Conservation (phyloP, 2,888 invertebrate species). For the Suillia variegata region DNA sequence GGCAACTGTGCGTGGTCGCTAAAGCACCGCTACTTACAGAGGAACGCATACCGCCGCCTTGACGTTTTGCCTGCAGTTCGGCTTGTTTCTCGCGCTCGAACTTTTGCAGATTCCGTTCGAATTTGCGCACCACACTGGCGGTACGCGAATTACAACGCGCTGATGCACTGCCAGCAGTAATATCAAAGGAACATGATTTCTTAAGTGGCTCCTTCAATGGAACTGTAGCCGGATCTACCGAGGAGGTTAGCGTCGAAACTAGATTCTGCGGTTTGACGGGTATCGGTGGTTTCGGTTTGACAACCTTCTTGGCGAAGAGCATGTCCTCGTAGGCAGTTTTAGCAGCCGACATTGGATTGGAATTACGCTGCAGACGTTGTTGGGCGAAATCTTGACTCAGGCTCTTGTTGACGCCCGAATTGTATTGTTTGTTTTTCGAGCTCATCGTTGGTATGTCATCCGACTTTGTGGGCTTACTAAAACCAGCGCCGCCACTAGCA, state of each 20-base stretch:
- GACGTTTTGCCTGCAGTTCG: conserved; percentile 30
- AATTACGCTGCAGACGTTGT: conserved; percentile 52
- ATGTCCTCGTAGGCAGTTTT: conserved; percentile 34
- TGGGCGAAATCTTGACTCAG: conserved; percentile 60
- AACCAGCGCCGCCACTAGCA: conserved; percentile 10
- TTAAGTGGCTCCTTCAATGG: conserved; percentile 33
- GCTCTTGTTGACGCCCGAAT: conserved; percentile 57
- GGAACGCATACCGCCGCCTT: conserved; percentile 55
- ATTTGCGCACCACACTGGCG: conserved; percentile 58
- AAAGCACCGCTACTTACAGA: conserved; percentile 57
- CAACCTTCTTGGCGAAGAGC: conserved; percentile 47
- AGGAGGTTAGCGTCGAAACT: conserved; percentile 45
- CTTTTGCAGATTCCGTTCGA: conserved; percentile 67
- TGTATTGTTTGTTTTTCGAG: conserved; percentile 59
- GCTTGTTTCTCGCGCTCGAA: conserved; percentile 67
- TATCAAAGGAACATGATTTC: conserved; percentile 52
- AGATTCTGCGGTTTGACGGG: conserved; percentile 55
- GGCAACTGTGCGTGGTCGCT: conserved; percentile 52
- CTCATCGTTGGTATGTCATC: conserved; percentile 59
- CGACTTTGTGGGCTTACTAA: conserved; percentile 11
- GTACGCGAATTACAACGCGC: conserved; percentile 45
- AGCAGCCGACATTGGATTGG: conserved; percentile 44
- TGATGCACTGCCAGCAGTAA: conserved; percentile 46
- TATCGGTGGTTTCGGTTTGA: conserved; percentile 54
- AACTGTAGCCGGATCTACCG: conserved; percentile 30